Percentiles rank a stretch among this genome's conserved stretches.
phyloP scores from a whole-genome alignment of 2,888 invertebrate genomes.

The Willowsia nigromaculata region DNA sequence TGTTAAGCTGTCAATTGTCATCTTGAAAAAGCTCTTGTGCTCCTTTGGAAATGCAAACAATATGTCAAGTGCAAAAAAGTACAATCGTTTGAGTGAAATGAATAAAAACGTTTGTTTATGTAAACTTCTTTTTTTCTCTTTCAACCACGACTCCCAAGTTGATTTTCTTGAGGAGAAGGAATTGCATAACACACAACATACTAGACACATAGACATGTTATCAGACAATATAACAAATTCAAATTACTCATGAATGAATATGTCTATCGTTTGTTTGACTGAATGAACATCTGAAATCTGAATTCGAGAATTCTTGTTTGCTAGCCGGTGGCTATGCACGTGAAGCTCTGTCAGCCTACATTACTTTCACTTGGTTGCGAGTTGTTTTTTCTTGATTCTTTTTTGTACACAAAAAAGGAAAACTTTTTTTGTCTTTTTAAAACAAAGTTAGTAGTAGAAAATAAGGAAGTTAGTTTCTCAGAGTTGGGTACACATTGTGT shows the following conservation, averaged over 20 bases:
- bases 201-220: neutral
- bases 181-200: neutral
- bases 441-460: neutral
- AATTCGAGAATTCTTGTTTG: neutral
- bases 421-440: neutral
- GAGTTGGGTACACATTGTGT: neutral
- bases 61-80: slow-evolving; percentile 50
- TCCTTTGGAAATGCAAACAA: slow-evolving; percentile 46
- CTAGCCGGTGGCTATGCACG: slow-evolving; percentile 46
- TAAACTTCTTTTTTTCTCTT: neutral
- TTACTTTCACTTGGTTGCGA: slow-evolving; percentile 48
- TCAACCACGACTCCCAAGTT: neutral
- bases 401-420: neutral
- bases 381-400: slow-evolving; percentile 27
- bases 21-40: slow-evolving; percentile 5
- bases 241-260: slow-evolving; percentile 19
- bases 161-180: neutral
- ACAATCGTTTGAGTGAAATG: slow-evolving; percentile 20
- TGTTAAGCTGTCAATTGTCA: slow-evolving; percentile 46
- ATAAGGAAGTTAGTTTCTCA: neutral
- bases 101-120: neutral
- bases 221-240: slow-evolving; percentile 35
- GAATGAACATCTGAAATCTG: neutral
- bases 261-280: slow-evolving; percentile 7
- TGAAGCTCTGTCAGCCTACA: slow-evolving; percentile 46